Evolutionary conservation across 2,888 invertebrate genomes (phyloP), one percentile per base, ranked within the genome.

Genomic region (Coremacera marginata): DNA sequence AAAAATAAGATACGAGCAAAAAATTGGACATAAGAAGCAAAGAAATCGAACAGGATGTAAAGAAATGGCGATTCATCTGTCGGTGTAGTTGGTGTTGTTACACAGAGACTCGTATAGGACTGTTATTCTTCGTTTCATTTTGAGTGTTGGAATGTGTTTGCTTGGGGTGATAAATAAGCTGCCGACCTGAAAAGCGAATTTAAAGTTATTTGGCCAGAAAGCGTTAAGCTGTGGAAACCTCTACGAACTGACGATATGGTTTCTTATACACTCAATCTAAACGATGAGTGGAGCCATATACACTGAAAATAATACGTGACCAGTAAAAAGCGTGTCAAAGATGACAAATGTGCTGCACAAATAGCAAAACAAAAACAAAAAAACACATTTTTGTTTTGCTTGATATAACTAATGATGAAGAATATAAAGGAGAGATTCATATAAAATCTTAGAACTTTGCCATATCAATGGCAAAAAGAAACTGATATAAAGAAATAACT

Each of bases 1-100:
- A 44, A 22, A 19, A n/a, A 44, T 34, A 37, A 9, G 31, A 22
- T 27, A 72, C 5, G 34, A n/a, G 71, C 22, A 19, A 31, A 63
- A 27, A 67, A 9, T 19, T 19, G 27, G 55, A 57, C 51, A 65
- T 11, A 8, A n/a, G 51, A 19, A 60, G 75, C 62, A 79, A 77
- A 79, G 77, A 78, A 79, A 76, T 78, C 67, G 68, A 71, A 52
- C 68, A 60, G 75, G 68, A 76, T 76, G 72, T 67, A 63, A 63
- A 65, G 71, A 79, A 78, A 76, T 78, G 78, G 76, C 75, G 68
- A 71, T 76, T 70, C 74, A 79, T 76, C 74, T 79, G 78, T 79
- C 75, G 76, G 51, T 37, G 60, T 63, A 68, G 72, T 76, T 8
- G 72, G 55, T 22, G 57, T 27, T 60, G 25, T 27, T 60, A 22